A percentile compares a stretch with the other conserved stretches of the same genome.
Conservation (phyloP, 1,140 invertebrate species). For the Penaeus indicus region DNA sequence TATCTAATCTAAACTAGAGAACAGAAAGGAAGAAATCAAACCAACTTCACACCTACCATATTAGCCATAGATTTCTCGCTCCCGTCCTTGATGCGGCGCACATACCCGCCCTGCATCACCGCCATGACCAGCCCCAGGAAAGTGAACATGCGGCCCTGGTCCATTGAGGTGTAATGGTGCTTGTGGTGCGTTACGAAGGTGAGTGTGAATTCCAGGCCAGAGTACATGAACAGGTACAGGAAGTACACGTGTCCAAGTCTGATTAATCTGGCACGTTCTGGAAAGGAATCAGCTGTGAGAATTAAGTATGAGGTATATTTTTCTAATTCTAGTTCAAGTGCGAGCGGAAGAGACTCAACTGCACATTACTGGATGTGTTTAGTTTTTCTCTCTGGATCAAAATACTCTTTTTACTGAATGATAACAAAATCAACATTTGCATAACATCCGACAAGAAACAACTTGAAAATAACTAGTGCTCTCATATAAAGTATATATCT, state of each 20-base stretch:
- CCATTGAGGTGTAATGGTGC: conserved; percentile 92
- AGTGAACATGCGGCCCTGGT: conserved; percentile 98
- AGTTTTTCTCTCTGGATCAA: too few relatives aligned
- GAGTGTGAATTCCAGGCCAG: conserved; percentile 96
- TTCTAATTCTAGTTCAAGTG: neutral
- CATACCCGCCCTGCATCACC: conserved; percentile 90
- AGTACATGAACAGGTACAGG: conserved; percentile 95
- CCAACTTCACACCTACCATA: conserved; percentile 16
- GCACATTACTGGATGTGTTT: too few relatives aligned
- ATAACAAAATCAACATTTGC: neutral
- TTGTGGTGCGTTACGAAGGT: conserved; percentile 96
- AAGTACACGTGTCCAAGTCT: conserved; percentile 91
- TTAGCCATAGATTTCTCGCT: conserved; percentile 81
- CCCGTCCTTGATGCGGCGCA: conserved; percentile 82
- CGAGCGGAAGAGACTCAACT: too few relatives aligned
- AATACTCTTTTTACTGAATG: neutral
- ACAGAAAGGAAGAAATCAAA: neutral
- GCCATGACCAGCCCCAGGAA: conserved; percentile 95
- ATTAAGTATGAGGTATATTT: neutral
- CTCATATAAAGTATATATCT: neutral
- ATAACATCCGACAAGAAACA: too few relatives aligned
- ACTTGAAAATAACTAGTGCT: neutral
- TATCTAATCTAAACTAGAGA: neutral
- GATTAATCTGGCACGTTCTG: conserved; percentile 78
- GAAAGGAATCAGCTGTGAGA: conserved; percentile 21